Percentiles rank a stretch among this genome's conserved stretches.
phyloP scores from a whole-genome alignment of 1,140 invertebrate genomes.

The Lordiphosa collinella region DNA sequence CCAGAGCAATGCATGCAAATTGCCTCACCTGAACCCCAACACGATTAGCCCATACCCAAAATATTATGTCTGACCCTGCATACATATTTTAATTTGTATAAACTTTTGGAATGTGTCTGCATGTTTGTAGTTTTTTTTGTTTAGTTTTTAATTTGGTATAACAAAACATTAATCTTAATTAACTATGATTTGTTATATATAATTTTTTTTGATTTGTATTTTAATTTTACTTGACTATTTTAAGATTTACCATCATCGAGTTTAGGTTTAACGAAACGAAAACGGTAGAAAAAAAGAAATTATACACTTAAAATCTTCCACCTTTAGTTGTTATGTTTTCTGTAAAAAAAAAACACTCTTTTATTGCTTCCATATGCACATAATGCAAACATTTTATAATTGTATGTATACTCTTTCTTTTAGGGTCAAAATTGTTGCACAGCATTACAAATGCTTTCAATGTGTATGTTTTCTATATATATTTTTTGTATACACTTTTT shows the following conservation, averaged over 20 bases:
- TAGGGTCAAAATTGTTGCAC: constrained; percentile 50
- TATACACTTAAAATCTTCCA: constrained; percentile 15
- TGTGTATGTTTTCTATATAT: constrained; percentile 15
- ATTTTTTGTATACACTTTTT: constrained; percentile 51
- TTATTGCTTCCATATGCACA: constrained; percentile 64
- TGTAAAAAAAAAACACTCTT: constrained; percentile 41
- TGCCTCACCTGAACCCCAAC: constrained; percentile 28
- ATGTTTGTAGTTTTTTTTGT: constrained; percentile 26
- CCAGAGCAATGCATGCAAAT: constrained; percentile 63
- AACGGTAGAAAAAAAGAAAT: constrained; percentile 10
- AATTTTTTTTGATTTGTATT: constrained; percentile 60
- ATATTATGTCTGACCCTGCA: constrained; percentile 25
- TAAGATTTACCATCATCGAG: constrained; percentile 6
- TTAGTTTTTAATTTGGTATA: constrained; percentile 13
- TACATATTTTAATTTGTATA: constrained; percentile 27
- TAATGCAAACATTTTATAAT: constrained; percentile 53
- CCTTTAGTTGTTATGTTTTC: constrained; percentile 59
- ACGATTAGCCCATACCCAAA: constrained; percentile 27
- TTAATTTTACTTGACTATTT: constrained; percentile 45
- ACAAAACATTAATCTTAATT: constrained; percentile 26
- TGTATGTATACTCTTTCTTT: constrained; percentile 36
- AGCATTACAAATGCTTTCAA: constrained; percentile 66
- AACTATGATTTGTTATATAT: constrained; percentile 60
- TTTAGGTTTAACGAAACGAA: constrained; percentile 29
- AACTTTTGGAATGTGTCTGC: constrained; percentile 41